phyloP scores from a whole-genome alignment of 1,140 invertebrate species.

The Wiebesia pumilae region DNA sequence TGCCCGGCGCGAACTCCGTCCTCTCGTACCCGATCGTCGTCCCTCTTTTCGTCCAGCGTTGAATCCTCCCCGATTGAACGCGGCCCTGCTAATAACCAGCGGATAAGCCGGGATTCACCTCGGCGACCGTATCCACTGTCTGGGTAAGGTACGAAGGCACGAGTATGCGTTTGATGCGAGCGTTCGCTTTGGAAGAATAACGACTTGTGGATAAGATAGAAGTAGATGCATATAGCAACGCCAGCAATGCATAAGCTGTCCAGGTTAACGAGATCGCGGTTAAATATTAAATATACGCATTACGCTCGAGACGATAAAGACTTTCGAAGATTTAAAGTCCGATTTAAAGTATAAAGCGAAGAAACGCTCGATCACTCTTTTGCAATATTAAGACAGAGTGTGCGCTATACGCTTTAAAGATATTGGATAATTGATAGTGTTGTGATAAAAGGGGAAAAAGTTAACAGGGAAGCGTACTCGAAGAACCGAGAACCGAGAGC shows the following conservation, averaged over 20 bases:
- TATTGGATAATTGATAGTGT: not conserved
- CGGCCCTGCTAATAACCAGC: not conserved
- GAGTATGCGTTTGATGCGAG: not conserved
- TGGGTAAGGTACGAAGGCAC: no score
- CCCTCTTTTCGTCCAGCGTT: not conserved
- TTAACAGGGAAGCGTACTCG: not conserved
- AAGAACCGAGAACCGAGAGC: not conserved
- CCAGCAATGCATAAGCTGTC: not conserved
- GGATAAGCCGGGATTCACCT: no score
- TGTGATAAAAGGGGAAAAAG: not conserved
- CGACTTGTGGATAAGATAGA: not conserved
- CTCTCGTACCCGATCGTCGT: not conserved
- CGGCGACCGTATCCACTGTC: no score
- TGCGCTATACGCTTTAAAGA: not conserved
- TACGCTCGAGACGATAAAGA: not conserved
- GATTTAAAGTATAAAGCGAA: conserved; percentile 2
- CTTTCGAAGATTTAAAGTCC: no score
- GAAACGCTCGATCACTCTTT: not conserved
- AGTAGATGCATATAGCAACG: not conserved
- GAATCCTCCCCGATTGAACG: not conserved
- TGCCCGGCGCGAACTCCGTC: not conserved
- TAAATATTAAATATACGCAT: conserved; percentile 11
- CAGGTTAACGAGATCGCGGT: not conserved
- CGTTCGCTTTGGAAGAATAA: not conserved
- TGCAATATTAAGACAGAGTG: not conserved